These are phyloP conservation scores for Falco columbarius DNA, from an alignment of 2,797 vertebrate species.

Conservation along the genomic window DNA sequence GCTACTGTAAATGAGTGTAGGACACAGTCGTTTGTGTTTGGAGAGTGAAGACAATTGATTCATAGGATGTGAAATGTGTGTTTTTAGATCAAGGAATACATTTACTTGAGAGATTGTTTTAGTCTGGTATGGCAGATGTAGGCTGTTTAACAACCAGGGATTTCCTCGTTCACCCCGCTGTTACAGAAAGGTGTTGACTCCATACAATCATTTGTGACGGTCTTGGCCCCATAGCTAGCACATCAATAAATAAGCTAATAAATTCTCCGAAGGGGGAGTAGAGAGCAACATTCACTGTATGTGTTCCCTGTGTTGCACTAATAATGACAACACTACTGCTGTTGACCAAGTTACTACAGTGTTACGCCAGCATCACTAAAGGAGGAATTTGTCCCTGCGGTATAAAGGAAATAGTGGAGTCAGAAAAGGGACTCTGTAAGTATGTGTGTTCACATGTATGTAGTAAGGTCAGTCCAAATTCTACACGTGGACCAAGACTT, in stretches of 20 bases:
- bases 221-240: not conserved
- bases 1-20: constrained; percentile 13
- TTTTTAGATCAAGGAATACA: constrained; percentile 22
- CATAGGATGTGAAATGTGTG: not conserved
- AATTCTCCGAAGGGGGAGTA: not conserved
- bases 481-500: not conserved
- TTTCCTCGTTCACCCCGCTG: not conserved
- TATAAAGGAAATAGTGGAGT: not conserved
- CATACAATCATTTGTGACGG: not conserved
- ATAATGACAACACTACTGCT: not conserved
- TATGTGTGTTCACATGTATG: not conserved
- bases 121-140: constrained; percentile 12
- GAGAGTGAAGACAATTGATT: constrained; percentile 54
- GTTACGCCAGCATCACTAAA: not conserved
- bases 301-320: not conserved
- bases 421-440: not conserved
- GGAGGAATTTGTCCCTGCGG: not conserved
- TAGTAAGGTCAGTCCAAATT: not conserved
- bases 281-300: not conserved
- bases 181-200: constrained; percentile 19
- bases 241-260: constrained; percentile 18
- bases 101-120: constrained; percentile 4
- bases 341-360: not conserved
- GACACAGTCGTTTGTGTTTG: constrained; percentile 13
- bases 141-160: not conserved